Conservation (phyloP, 2,113 vertebrate genomes). For the Vulpes lagopus region DNA sequence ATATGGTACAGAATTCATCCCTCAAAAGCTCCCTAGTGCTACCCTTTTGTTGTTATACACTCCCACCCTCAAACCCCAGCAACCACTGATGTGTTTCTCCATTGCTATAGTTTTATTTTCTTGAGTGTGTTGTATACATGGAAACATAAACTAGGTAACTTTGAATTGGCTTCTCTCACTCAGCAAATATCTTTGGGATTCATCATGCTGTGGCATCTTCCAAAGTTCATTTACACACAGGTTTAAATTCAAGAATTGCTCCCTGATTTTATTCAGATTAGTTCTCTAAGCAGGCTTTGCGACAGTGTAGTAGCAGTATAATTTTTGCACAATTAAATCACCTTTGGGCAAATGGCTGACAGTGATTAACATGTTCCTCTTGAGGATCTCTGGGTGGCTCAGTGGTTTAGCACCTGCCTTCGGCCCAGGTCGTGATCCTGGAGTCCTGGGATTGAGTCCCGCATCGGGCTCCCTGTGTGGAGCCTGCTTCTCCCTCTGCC, state of each 20-base stretch:
- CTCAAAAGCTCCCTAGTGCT: neutral
- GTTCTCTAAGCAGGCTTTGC: neutral
- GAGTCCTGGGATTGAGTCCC: too few species aligned
- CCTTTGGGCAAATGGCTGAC: conserved; percentile 1
- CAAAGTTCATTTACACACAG: neutral
- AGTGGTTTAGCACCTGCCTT: too few species aligned
- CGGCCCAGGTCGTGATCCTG: too few species aligned
- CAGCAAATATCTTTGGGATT: neutral
- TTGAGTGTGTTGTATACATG: neutral
- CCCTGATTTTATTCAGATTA: neutral
- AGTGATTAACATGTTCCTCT: neutral
- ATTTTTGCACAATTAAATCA: neutral
- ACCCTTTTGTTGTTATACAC: neutral
- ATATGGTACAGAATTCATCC: neutral
- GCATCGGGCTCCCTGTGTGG: too few species aligned
- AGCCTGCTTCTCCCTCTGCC: too few species aligned
- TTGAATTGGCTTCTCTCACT: conserved; percentile 18
- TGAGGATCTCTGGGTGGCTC: neutral
- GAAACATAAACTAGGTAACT: neutral
- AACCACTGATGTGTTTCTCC: neutral
- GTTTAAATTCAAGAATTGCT: neutral
- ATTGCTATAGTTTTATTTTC: neutral
- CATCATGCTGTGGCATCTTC: neutral
- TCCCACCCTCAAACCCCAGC: neutral
- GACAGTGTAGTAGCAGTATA: neutral